Base-by-base conservation (phyloP, 2,888 invertebrate genomes). In the Tenthredo amoena region DNA sequence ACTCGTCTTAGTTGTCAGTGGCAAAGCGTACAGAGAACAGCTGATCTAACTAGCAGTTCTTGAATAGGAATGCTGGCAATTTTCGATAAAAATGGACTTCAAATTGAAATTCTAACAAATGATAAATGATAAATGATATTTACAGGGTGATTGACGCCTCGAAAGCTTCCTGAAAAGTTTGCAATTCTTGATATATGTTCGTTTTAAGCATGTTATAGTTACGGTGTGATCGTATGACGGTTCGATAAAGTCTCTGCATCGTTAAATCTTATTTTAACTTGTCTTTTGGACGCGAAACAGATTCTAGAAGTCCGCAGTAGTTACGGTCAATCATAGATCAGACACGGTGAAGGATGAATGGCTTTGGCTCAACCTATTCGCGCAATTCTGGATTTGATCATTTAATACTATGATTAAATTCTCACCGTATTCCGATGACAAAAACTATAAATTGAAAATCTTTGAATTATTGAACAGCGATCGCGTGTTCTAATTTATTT, bases 281-380 rank as follows among this genome's bases (percentile, higher is more conserved):
- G 7, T 72, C 2, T 1, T 72, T 18, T 21, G 15, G 72, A 40
- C 15, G 34, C 37, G 37, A 37, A 37, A 40, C 43, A 43, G 26
- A 74, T 34, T 34, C 34, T 68, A 34, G 4, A 68, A 68, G 5
- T 15, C 12, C 43, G 74, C 74, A 40, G 74, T 74, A 74, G 74
- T 74, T 43, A 74, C 43, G 43, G 74, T 74, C 74, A 74, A 74
- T 74, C 12, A 74, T 40, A 43, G 43, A 43, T 74, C 74, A 74
- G 74, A 43, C 74, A 31, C 43, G 26, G 21, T 26, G 40, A 5
- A 21, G 2, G 74, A 21, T 10, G 3, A 43, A 40, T 40, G 4
- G 6, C 31, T 43, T 43, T 10, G 12, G 74, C 74, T 74, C 40
- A 34, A 18, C 26, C 31, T 26, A 68, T 68, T 68, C 34, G 34